phyloP scores from a whole-genome alignment of 1,140 invertebrate genomes.

The Drosophila sp. region DNA sequence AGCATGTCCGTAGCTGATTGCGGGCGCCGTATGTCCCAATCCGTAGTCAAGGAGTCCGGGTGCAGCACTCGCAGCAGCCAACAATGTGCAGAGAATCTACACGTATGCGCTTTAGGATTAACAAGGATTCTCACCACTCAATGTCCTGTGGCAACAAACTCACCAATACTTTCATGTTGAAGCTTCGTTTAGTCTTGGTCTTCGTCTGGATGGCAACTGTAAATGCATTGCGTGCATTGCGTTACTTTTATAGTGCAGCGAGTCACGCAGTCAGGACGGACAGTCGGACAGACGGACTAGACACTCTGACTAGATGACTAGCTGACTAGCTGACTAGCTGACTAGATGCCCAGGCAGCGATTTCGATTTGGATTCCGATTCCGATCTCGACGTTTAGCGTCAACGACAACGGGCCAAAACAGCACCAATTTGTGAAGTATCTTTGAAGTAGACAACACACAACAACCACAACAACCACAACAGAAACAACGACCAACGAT shows the following conservation, averaged over 20 bases:
- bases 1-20: constrained; percentile 43
- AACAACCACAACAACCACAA: constrained; percentile 23
- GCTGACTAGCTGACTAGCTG: constrained; percentile 49
- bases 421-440: constrained; percentile 81
- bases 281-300: constrained; percentile 22
- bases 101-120: background rate
- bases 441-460: constrained; percentile 56
- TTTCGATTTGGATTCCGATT: constrained; percentile 57
- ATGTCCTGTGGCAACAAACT: constrained; percentile 44
- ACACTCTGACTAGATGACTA: constrained; percentile 50
- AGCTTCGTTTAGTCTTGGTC: constrained; percentile 36
- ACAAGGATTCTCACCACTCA: background rate
- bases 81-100: constrained; percentile 64
- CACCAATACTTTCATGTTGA: constrained; percentile 75
- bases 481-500: constrained; percentile 9
- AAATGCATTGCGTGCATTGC: constrained; percentile 70
- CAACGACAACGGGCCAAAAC: constrained; percentile 76
- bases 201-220: constrained; percentile 69
- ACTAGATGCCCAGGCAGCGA: constrained; percentile 56
- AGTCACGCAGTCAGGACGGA: constrained; percentile 25
- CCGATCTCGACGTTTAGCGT: constrained; percentile 62
- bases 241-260: constrained; percentile 70
- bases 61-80: constrained; percentile 68
- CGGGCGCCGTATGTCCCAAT: constrained; percentile 41
- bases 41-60: constrained; percentile 56